Base-by-base conservation (phyloP, 2,888 invertebrate genomes). In the Idaea dimidiata region DNA sequence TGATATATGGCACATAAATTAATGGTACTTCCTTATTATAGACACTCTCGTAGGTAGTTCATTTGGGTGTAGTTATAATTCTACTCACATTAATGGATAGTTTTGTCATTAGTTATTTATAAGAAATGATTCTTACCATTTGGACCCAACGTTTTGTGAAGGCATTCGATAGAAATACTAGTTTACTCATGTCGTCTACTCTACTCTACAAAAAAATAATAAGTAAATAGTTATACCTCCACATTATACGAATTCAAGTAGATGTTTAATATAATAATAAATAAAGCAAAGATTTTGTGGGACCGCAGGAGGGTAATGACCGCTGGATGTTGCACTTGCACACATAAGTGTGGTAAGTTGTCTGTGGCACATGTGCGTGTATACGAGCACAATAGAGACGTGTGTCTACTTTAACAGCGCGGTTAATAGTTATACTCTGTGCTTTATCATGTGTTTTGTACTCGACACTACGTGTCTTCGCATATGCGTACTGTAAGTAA, bases 301-400 rank as follows among this genome's bases (percentile, higher is more conserved):
- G 61, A 61, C 59, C 61, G 61, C 59, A 68, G 60, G 69, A 66
- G 66, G 43, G 6, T 16, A 62, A 67, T 62, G 69, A 68, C 67
- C 70, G 66, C 65, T 16, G 63, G 62, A 64, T 64, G 59, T 58
- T 63, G 60, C 64, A 62, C 59, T 65, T 67, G 62, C 67, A 65
- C 54, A 43, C 60, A 63, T 61, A 65, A 43, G 10, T 43, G 43
- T 43, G 43, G 43, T 8, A 14, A 43, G 0, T 8, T 43, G 14
- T 14, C 14, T 43, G 3, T 43, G 43, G 43, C 43, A 43, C 43
- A 43, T 43, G 43, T 43, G 43, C 10, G 43, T 43, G 10, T 14
- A 43, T 3, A 2, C 1, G 43, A 14, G 43, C 43, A 43, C 43
- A 43, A 43, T 43, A 43, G 43, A 43, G 43, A 14, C 43, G 43